Evolutionary conservation across 2,797 vertebrate genomes (phyloP).

Genomic region (Distichodus sexfasciatus): DNA sequence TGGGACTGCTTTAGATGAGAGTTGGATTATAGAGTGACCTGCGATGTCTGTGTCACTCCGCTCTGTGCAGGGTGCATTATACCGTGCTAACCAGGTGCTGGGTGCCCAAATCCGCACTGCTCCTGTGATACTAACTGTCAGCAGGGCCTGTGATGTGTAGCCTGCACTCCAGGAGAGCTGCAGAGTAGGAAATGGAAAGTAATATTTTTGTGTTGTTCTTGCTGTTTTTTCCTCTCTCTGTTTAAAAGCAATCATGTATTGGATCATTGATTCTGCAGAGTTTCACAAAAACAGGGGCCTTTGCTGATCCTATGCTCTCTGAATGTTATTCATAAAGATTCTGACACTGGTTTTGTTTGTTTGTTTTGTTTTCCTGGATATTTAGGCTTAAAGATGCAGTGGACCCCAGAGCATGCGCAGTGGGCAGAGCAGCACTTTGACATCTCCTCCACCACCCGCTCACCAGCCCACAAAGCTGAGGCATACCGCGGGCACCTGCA

Average conservation of each 20-base stretch:
- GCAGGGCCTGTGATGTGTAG: constrained; percentile 80
- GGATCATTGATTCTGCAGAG: constrained; percentile 30
- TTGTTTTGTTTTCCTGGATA: constrained; percentile 48
- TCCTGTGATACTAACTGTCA: constrained; percentile 85
- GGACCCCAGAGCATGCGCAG: constrained; percentile 99
- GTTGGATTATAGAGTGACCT: constrained; percentile 99
- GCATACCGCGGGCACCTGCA: constrained; percentile 96
- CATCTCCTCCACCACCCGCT: constrained; percentile 96
- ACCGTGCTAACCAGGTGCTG: constrained; percentile 93
- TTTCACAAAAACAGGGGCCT: constrained; percentile 12
- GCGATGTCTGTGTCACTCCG: constrained; percentile 98
- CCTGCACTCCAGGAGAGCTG: constrained; percentile 41
- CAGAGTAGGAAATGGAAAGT: constrained; percentile 38
- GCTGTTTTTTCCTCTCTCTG: constrained; percentile 26
- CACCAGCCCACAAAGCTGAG: constrained; percentile 98
- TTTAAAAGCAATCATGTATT: constrained; percentile 29
- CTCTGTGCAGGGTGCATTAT: constrained; percentile 93
- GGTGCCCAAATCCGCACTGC: constrained; percentile 83
- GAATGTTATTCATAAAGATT: constrained; percentile 38
- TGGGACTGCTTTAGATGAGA: constrained; percentile 98
- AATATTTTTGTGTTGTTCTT: constrained; percentile 39
- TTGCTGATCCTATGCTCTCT: constrained; percentile 22
- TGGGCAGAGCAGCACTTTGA: constrained; percentile 99
- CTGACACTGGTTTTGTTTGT: constrained; percentile 57
- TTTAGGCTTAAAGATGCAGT: constrained; percentile 99